Conservation (phyloP, 2,113 vertebrate species). For the Orthonyx spaldingii region DNA sequence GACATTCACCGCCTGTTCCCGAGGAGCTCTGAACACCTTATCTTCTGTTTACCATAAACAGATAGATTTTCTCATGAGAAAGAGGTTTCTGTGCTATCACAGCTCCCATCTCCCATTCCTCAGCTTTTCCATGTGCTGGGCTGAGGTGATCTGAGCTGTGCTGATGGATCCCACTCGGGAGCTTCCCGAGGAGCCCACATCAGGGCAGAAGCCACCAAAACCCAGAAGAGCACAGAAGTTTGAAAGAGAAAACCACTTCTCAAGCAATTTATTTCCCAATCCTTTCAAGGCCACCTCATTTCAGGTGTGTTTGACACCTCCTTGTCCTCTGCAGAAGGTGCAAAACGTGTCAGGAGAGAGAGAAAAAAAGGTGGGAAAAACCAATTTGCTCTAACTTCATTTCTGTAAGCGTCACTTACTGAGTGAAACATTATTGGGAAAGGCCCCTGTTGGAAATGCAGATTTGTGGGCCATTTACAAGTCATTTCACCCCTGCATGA, state of each 20-base stretch:
- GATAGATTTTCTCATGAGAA: too few species aligned
- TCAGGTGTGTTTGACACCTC: neutral
- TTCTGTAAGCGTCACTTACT: neutral
- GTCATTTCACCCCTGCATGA: neutral
- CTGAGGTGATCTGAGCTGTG: rapidly evolving
- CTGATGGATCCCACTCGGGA: rapidly evolving
- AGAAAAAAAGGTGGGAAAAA: neutral
- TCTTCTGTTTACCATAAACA: too few species aligned
- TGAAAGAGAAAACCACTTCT: neutral
- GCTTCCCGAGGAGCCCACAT: neutral
- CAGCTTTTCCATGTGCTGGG: neutral
- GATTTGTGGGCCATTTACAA: neutral
- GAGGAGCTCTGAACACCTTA: too few species aligned
- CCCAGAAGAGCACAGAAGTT: neutral
- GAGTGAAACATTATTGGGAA: neutral
- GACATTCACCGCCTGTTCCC: too few species aligned
- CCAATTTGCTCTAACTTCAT: neutral
- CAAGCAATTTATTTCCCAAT: neutral
- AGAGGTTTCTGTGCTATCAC: too few species aligned
- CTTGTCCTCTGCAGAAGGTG: neutral
- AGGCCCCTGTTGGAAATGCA: neutral
- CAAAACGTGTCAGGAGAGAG: neutral
- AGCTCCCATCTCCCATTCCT: neutral
- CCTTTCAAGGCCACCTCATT: neutral
- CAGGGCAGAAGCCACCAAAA: neutral